A percentile compares a stretch with the other conserved stretches of the same genome.
Conservation (phyloP, 2,797 vertebrate species). For the Rhincodon typus region DNA sequence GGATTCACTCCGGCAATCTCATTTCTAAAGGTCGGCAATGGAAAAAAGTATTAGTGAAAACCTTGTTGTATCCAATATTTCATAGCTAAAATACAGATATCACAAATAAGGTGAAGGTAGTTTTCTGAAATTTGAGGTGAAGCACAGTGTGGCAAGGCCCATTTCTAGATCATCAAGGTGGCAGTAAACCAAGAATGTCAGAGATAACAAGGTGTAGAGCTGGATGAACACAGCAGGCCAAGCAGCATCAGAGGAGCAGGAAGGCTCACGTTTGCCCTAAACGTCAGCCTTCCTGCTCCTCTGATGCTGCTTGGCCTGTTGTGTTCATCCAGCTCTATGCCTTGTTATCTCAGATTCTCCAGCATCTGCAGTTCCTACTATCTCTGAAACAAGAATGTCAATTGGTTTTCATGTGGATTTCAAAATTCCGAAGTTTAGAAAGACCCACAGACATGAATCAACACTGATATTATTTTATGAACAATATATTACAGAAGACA, state of each 20-base stretch:
- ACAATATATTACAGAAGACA: background rate
- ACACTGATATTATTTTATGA: no score
- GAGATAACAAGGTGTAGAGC: no score
- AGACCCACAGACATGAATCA: background rate
- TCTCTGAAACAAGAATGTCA: background rate
- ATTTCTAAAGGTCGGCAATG: background rate
- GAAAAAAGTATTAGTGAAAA: background rate
- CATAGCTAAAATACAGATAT: background rate
- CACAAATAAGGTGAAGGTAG: background rate
- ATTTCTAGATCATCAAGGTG: background rate
- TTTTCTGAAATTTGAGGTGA: background rate
- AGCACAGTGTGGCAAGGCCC: no score
- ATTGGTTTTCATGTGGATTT: background rate
- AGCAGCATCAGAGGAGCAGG: no score
- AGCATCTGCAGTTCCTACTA: no score
- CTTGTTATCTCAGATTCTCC: no score
- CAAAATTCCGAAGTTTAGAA: background rate
- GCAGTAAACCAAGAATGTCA: background rate
- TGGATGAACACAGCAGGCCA: no score
- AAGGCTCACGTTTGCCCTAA: no score
- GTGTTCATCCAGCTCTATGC: no score
- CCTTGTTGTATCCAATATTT: background rate
- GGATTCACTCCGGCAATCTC: background rate
- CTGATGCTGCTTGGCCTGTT: no score
- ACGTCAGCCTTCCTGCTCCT: no score